Evolutionary conservation across 2,113 vertebrate species (phyloP).

Genomic region (Pseudorasbora parva): DNA sequence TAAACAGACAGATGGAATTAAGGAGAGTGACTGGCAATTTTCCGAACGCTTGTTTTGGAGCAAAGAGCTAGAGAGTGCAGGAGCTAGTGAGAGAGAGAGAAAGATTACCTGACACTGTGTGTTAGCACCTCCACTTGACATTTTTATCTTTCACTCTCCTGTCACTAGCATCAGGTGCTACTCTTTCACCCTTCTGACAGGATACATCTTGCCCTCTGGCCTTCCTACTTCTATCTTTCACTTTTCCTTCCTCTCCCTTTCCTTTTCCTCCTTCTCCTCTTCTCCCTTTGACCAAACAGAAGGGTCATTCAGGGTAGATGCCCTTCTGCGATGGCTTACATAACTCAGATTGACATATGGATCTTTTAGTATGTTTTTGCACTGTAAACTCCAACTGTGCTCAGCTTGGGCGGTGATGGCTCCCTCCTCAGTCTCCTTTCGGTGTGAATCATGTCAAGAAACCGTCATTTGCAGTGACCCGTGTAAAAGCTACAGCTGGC

Average conservation of each 20-base stretch:
- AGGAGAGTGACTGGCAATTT: slow-evolving; percentile 75
- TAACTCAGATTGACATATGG: slow-evolving; percentile 50
- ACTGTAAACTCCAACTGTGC: slow-evolving; percentile 45
- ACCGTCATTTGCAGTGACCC: slow-evolving; percentile 14
- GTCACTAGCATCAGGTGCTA: slow-evolving; percentile 47
- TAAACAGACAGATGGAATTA: slow-evolving; percentile 81
- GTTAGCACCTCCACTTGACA: slow-evolving; percentile 63
- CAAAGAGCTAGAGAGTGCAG: slow-evolving; percentile 11
- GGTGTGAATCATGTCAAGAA: slow-evolving; percentile 46
- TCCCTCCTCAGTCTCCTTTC: slow-evolving; percentile 29
- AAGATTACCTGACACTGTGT: slow-evolving; percentile 70
- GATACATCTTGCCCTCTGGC: slow-evolving; percentile 53
- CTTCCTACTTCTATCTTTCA: slow-evolving; percentile 51
- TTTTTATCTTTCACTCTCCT: slow-evolving; percentile 61
- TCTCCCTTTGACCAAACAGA: background rate
- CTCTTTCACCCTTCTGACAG: slow-evolving; percentile 48
- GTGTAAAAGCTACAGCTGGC: slow-evolving; percentile 12
- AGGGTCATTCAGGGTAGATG: slow-evolving; percentile 46
- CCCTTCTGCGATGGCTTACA: slow-evolving; percentile 44
- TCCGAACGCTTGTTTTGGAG: slow-evolving; percentile 62
- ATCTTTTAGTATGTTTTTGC: slow-evolving; percentile 50
- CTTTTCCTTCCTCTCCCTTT: slow-evolving; percentile 38
- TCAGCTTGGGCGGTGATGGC: slow-evolving; percentile 9
- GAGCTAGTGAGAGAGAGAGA: slow-evolving; percentile 45
- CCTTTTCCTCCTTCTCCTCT: slow-evolving; percentile 1